Conservation (phyloP, 2,113 vertebrate genomes). For the Spheniscus mendiculus region DNA sequence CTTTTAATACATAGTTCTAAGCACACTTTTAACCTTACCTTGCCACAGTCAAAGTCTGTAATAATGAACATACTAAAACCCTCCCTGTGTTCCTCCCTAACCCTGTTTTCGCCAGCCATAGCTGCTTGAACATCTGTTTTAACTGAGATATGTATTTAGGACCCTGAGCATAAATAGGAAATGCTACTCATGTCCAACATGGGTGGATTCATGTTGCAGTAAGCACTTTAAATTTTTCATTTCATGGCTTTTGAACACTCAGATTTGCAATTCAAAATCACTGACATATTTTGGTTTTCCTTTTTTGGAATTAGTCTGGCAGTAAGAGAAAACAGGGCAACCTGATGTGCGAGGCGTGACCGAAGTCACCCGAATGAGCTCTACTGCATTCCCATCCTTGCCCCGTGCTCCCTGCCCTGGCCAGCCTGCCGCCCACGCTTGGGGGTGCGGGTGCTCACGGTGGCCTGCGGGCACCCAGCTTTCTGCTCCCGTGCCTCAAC, state of each 20-base stretch:
- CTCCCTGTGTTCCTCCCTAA: neutral
- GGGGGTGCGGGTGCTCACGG: rapidly evolving
- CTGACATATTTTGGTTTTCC: neutral
- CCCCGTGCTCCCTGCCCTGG: neutral
- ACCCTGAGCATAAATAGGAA: neutral
- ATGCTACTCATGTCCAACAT: neutral
- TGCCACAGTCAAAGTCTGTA: neutral
- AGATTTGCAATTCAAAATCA: neutral
- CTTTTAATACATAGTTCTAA: neutral
- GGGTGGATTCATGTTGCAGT: neutral
- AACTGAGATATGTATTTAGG: neutral
- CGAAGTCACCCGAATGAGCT: neutral
- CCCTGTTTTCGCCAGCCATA: neutral
- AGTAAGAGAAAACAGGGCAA: neutral
- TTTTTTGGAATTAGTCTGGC: neutral
- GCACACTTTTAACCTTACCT: neutral
- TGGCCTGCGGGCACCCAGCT: neutral
- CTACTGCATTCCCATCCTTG: neutral
- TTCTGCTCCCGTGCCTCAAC: neutral
- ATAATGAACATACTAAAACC: neutral
- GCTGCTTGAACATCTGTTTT: neutral
- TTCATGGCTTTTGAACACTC: neutral
- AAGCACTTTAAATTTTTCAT: neutral
- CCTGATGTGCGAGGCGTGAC: rapidly evolving
- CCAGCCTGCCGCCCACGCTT: neutral